These are phyloP conservation scores for Buathra laborator DNA, from an alignment of 2,888 invertebrate genomes.

Conservation along the genomic window DNA sequence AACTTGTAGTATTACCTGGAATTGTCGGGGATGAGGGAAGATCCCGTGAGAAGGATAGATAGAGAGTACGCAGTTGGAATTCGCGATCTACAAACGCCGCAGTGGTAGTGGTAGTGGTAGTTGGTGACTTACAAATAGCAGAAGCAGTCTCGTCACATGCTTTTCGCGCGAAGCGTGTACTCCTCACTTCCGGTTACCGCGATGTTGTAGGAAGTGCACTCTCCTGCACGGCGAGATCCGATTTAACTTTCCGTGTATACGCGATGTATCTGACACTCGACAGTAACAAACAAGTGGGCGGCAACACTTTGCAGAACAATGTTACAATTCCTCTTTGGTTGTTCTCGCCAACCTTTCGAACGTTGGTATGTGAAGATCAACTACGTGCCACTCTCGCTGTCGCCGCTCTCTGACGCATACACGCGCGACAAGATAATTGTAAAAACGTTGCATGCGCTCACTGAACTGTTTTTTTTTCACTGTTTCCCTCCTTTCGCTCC, in stretches of 20 bases:
- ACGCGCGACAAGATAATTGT: neutral
- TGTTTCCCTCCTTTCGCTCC: neutral
- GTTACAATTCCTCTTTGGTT: neutral
- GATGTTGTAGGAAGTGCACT: conserved; percentile 11
- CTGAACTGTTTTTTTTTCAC: neutral
- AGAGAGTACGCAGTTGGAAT: neutral
- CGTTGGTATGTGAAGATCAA: neutral
- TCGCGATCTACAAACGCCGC: too few relatives aligned
- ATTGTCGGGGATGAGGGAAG: too few relatives aligned
- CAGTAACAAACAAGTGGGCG: neutral
- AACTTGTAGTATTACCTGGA: too few relatives aligned
- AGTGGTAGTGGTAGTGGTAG: too few relatives aligned
- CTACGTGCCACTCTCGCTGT: neutral
- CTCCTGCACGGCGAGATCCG: conserved; percentile 4
- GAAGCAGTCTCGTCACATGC: conserved; percentile 2
- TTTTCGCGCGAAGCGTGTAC: neutral
- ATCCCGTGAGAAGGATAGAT: neutral
- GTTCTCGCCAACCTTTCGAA: neutral
- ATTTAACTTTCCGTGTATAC: conserved; percentile 28
- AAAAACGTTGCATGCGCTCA: neutral
- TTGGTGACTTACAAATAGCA: neutral
- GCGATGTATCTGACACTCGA: conserved; percentile 3
- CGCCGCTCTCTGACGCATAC: neutral
- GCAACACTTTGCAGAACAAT: neutral
- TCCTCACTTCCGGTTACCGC: conserved; percentile 2